A percentile compares a stretch with the other conserved stretches of the same genome.
phyloP scores from a whole-genome alignment of 1,140 invertebrate species.

The Ips nitidus region DNA sequence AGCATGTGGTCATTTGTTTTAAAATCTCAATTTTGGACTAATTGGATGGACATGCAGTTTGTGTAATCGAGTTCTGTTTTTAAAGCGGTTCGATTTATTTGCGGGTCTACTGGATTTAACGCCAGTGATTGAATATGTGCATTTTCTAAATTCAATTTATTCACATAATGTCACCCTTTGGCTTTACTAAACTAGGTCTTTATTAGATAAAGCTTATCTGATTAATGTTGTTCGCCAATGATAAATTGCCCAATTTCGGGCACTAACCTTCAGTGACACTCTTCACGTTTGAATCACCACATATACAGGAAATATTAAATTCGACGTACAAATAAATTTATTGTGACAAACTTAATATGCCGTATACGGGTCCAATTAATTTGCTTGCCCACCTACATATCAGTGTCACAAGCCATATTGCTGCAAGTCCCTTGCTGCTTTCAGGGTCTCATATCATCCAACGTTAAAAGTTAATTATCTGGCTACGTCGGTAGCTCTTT shows the following conservation, averaged over 20 bases:
- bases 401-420: neutral
- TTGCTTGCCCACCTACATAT: neutral
- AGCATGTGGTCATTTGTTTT: no score
- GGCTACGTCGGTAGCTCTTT: neutral
- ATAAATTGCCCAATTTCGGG: constrained; percentile 1
- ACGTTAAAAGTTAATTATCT: constrained; percentile 3
- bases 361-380: neutral
- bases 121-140: neutral
- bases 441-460: constrained; percentile 1
- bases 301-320: no score
- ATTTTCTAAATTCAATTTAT: neutral
- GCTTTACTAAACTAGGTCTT: neutral
- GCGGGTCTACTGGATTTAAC: neutral
- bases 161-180: neutral
- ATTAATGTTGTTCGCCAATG: neutral
- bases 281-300: no score
- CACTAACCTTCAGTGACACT: neutral
- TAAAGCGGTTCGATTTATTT: neutral
- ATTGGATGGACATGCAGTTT: no score
- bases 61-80: no score
- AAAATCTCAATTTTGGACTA: no score
- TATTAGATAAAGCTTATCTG: constrained; percentile 1
- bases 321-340: no score
- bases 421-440: constrained; percentile 1
- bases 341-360: no score